Evolutionary conservation across 2,888 invertebrate genomes (phyloP).

Genomic region (Volucella inanis): DNA sequence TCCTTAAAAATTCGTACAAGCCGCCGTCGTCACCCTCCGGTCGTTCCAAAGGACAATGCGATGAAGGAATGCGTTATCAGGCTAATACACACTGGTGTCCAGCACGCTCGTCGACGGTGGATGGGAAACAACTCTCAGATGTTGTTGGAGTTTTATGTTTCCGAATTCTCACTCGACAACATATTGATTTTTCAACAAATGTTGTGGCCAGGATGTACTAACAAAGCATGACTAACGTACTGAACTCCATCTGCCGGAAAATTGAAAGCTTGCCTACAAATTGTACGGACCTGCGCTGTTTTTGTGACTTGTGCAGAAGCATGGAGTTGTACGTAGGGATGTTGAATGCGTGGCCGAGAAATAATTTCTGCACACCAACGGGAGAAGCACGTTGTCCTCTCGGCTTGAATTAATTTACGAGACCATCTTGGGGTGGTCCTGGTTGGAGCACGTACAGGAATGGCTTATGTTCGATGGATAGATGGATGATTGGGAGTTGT

Average conservation of each 20-base stretch:
- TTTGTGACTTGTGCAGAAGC: constrained; percentile 36
- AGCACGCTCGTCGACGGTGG: constrained; percentile 5
- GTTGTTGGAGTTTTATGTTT: background rate
- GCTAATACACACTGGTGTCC: background rate
- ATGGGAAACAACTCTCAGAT: constrained; percentile 42
- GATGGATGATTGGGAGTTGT: background rate
- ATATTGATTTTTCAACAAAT: constrained; percentile 58
- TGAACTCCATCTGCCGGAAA: constrained; percentile 53
- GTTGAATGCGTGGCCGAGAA: constrained; percentile 42
- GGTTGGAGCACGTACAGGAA: background rate
- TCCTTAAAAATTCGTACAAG: constrained; percentile 43
- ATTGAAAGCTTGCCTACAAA: background rate
- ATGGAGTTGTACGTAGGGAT: constrained; percentile 12
- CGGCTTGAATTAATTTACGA: constrained; percentile 65
- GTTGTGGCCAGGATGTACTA: background rate
- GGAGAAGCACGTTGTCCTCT: constrained; percentile 64
- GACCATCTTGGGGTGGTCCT: constrained; percentile 23
- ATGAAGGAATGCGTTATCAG: constrained; percentile 4
- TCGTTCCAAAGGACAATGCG: constrained; percentile 12
- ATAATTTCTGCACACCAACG: constrained; percentile 54
- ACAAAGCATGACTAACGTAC: constrained; percentile 25
- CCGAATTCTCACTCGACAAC: constrained; percentile 16
- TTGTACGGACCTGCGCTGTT: constrained; percentile 42
- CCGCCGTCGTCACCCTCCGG: background rate
- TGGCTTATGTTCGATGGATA: constrained; percentile 9